A percentile compares a stretch with the other conserved stretches of the same genome.
These are phyloP conservation scores for Parapsyche elsis DNA, from an alignment of 1,140 invertebrate species.

Conservation along the genomic window DNA sequence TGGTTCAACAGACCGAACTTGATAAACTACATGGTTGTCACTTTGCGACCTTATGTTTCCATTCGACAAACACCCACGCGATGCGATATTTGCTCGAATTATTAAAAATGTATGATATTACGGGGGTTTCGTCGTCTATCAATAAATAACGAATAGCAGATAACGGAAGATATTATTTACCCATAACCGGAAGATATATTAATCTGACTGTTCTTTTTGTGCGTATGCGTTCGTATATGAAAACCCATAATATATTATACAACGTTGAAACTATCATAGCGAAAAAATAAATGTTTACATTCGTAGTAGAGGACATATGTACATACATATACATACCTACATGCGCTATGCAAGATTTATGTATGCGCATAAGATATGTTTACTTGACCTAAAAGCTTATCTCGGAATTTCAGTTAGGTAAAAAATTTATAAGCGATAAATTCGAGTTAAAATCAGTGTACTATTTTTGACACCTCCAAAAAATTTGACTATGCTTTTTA, in stretches of 20 bases:
- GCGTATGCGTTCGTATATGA: not conserved
- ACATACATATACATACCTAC: too few species aligned
- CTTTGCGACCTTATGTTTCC: conserved; percentile 17
- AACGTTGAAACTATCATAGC: not conserved
- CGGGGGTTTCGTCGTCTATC: not conserved
- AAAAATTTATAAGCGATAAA: too few species aligned
- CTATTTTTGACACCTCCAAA: too few species aligned
- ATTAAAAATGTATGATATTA: too few species aligned
- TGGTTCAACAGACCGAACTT: conserved; percentile 33
- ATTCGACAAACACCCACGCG: too few species aligned
- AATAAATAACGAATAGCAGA: conserved; percentile 9
- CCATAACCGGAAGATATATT: not conserved
- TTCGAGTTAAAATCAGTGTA: too few species aligned
- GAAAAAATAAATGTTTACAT: conserved; percentile 5
- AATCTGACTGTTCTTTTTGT: not conserved
- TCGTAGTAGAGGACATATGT: not conserved
- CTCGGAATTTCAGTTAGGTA: not conserved
- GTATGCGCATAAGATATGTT: conserved; percentile 18
- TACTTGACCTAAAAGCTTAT: conserved; percentile 17
- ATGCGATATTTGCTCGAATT: too few species aligned
- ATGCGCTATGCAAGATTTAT: not conserved
- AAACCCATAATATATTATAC: not conserved
- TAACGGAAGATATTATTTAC: conserved; percentile 24
- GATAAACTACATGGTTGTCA: conserved; percentile 23
- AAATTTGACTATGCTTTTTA: not conserved